Percentiles rank a stretch among this genome's conserved stretches.
phyloP scores from a whole-genome alignment of 2,113 vertebrate species.

The Petromus typicus region DNA sequence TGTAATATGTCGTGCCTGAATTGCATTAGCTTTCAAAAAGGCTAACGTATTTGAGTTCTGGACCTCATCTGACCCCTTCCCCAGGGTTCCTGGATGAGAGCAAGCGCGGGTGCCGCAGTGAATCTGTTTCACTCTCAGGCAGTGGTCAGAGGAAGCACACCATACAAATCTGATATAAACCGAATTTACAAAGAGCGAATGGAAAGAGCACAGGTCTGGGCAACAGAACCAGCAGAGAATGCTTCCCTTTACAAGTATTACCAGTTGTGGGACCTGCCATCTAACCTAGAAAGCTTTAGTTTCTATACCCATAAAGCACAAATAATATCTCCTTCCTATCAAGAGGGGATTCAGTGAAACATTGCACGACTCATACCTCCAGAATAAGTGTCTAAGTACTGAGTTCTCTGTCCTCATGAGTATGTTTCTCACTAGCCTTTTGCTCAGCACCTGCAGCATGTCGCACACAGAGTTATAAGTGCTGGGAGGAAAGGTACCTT shows the following conservation, averaged over 20 bases:
- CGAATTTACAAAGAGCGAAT: background rate
- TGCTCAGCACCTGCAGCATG: background rate
- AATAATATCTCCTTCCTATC: background rate
- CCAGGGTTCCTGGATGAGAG: background rate
- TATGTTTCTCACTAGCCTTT: background rate
- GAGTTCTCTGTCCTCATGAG: background rate
- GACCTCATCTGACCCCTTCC: background rate
- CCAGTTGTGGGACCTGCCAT: background rate
- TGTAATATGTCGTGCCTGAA: background rate
- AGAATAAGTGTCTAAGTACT: background rate
- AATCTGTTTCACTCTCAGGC: background rate
- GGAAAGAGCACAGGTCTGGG: background rate
- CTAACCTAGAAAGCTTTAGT: background rate
- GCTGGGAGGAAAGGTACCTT: background rate
- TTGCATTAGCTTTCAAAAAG: background rate
- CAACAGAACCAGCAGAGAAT: background rate
- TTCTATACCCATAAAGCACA: background rate
- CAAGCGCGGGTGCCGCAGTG: background rate
- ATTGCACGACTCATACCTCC: background rate
- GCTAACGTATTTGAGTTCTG: background rate
- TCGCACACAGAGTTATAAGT: background rate
- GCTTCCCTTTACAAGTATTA: background rate
- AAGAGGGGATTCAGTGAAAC: background rate
- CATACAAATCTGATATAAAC: background rate
- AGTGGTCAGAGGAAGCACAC: background rate